Base-by-base conservation (phyloP, 64 coral and sea anemone species). In the Platygyra sinensis region DNA sequence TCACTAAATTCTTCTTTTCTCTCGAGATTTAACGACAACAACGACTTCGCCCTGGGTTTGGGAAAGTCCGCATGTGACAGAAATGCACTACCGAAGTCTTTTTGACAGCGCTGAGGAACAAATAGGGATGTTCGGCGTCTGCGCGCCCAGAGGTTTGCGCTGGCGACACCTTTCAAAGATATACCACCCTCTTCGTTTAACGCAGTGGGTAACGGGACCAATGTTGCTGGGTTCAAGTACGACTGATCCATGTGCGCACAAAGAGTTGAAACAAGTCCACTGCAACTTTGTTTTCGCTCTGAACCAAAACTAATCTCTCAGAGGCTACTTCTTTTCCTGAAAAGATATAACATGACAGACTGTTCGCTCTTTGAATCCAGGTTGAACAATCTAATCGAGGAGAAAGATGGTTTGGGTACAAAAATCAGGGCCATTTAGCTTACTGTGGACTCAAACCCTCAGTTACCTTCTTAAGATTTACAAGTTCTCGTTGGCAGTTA, bases 61-160 rank as follows among this genome's bases (percentile, higher is more conserved):
- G 94, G 94, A 72, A 93, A 90, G 32, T 96, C 91, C 28, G 94
- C 91, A 24, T 96, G 94, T 8, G 91, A 80, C 11, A 93, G 9
- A 25, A 80, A 72, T 2, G 91, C 57, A 16, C 24, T 46, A 28
- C 94, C 94, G 49, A 30, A 27, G 42, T 96, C 94, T 25, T 8
- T 24, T 32, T 75, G 55, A 3, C 32, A 22, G 87, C 60, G 86
- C 49, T 93, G 75, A 36, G 73, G 8, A 17, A 51, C 57, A 46
- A 96, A 96, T 1, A 96, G 54, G 17, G 95, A 96, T 15, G 15
- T 74, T 31, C 75, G 30, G 20, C 94, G 76, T 67, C 59, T 46
- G 0, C 38, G 67, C 16, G 82, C 61, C 59, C 36, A 42, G 3
- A 86, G 18, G 46, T 92, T 92, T 11, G 74, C 73, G 2, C 63